phyloP scores from a whole-genome alignment of 2,113 vertebrate genomes.

The Sakesphorus luctuosus region DNA sequence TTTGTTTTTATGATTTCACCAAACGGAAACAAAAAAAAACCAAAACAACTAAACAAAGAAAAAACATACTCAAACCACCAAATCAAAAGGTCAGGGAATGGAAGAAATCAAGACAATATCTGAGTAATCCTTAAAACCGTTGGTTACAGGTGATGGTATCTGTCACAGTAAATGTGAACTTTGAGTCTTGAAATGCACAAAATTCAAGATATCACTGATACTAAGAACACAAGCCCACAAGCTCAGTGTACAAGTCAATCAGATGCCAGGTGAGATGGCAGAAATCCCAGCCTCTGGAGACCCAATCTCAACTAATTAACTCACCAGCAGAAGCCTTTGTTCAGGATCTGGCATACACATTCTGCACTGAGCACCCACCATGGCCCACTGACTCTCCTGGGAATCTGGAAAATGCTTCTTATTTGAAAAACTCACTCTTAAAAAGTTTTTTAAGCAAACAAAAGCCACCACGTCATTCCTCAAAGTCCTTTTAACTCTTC shows the following conservation, averaged over 20 bases:
- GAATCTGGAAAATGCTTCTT: neutral
- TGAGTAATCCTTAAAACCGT: neutral
- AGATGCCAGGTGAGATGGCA: neutral
- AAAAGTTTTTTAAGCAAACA: neutral
- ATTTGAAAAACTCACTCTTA: neutral
- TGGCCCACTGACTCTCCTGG: neutral
- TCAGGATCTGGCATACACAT: rapidly evolving
- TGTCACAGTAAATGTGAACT: neutral
- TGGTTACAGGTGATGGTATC: neutral
- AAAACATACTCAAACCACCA: neutral
- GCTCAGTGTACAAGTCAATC: neutral
- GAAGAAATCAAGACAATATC: neutral
- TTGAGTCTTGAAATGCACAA: neutral
- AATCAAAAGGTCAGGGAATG: neutral
- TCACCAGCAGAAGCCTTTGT: neutral
- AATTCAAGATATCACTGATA: neutral
- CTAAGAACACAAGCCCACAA: neutral
- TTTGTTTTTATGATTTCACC: neutral
- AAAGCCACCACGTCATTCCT: neutral
- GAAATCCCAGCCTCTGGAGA: neutral
- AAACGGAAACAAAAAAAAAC: neutral
- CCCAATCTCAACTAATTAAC: neutral
- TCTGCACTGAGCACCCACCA: neutral
- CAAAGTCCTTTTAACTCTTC: neutral
- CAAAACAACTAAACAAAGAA: neutral